These are phyloP conservation scores for Xenopus borealis DNA, from an alignment of 2,113 vertebrate species.

Conservation along the genomic window DNA sequence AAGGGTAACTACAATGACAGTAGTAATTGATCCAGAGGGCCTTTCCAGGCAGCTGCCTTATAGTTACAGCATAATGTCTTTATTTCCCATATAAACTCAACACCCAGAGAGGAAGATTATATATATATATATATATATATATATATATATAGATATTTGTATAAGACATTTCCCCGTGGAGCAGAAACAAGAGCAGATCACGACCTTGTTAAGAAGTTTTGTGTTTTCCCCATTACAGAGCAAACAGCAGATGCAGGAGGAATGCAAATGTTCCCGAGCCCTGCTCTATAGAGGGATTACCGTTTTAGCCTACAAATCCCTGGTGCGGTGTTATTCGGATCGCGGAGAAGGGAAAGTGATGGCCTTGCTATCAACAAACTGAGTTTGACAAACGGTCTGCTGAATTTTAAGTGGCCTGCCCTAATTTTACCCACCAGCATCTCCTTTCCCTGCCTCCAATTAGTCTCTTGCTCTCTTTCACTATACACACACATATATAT, in stretches of 20 bases:
- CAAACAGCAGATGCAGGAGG: not conserved
- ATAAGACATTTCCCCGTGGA: not conserved
- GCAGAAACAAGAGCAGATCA: slow-evolving; percentile 10
- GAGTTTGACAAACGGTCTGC: slow-evolving; percentile 35
- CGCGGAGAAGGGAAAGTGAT: slow-evolving; percentile 21
- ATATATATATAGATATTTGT: not conserved
- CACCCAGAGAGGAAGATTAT: too few species aligned
- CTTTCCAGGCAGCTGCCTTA: too few species aligned
- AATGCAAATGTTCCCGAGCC: slow-evolving; percentile 12
- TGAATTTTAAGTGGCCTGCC: slow-evolving; percentile 31
- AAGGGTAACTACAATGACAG: too few species aligned
- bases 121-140: too few species aligned
- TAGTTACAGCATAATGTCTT: too few species aligned
- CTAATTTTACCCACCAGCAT: slow-evolving; percentile 27
- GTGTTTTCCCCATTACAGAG: not conserved
- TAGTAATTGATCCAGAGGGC: too few species aligned
- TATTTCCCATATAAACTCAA: too few species aligned
- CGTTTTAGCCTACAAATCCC: slow-evolving; percentile 33
- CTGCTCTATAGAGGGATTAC: slow-evolving; percentile 15
- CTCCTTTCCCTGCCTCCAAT: slow-evolving; percentile 15
- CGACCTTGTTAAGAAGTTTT: slow-evolving; percentile 6
- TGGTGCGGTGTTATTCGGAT: slow-evolving; percentile 24
- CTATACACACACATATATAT: too few species aligned
- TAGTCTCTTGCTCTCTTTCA: not conserved
- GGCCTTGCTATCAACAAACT: slow-evolving; percentile 26